Base-by-base conservation (phyloP, 2,797 vertebrate species). In the Selene dorsalis region DNA sequence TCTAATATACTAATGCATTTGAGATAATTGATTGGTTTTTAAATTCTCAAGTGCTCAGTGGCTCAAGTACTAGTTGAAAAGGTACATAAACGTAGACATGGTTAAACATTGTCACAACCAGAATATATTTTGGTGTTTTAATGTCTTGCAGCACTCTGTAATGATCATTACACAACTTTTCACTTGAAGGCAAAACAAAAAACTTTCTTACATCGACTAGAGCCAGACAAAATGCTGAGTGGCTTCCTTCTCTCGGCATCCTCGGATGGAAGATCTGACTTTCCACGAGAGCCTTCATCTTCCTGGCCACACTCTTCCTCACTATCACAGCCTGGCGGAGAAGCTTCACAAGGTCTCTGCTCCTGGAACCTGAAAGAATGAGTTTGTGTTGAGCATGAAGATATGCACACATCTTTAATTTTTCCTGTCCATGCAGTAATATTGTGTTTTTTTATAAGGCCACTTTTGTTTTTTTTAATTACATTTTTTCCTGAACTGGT, bases 281-380 rank as follows among this genome's bases (percentile, higher is more conserved):
- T 77, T 41, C 24, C n/a, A 18, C 52, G 32, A 1, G 4, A 65
- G 53, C 3, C 66, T 57, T 69, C 69, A 14, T 82, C 66, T 14
- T 71, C 62, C 28, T 22, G 69, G 5, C 13, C 57, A 41, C 3
- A 22, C 39, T 84, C 70, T 17, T 86, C 71, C 30, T 87, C 78
- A 43, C 45, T n/a, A 3, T 41, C 26, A 1, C 12, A n/a, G 3
- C 8, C 1, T 11, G 4, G 53, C 45, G 24, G 45, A 6, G 30
- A 6, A 4, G 48, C 59, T 56, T 47, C 48, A 41, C 16, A 13
- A 3, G 12, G 4, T 8, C 32, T 73, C 48, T 50, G 67, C 22
- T 84, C 70, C 79, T 87, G 85, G 58, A 90, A 87, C 64, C 92
- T 90, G 55, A 59, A 12, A 17, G 12, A 18, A 57, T 6, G 10